Percentiles rank a stretch among this genome's conserved stretches.
These are phyloP conservation scores for Aradophagus sp. DNA, from an alignment of 1,140 invertebrate genomes.

Conservation along the genomic window DNA sequence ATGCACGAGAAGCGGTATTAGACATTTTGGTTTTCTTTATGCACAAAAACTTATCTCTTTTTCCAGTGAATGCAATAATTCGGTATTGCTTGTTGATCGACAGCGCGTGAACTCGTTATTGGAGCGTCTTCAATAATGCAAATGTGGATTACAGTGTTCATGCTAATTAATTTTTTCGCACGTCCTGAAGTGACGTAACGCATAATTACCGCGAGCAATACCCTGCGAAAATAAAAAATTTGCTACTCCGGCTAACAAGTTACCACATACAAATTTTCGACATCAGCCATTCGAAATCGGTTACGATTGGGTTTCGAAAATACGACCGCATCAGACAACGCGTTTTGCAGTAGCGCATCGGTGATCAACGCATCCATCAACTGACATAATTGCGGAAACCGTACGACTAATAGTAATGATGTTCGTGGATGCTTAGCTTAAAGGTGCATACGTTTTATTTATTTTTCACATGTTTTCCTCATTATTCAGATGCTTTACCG, in stretches of 20 bases:
- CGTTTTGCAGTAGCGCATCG: no score
- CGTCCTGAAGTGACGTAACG: slow-evolving; percentile 38
- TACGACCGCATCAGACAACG: no score
- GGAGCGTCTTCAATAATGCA: slow-evolving; percentile 16
- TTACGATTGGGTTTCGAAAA: slow-evolving; percentile 11
- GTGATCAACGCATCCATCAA: no score
- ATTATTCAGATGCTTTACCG: no score
- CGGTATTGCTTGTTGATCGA: slow-evolving; percentile 8
- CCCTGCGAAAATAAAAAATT: slow-evolving; percentile 22
- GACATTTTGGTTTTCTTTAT: no score
- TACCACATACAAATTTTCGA: slow-evolving; percentile 18
- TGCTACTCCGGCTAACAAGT: slow-evolving; percentile 1
- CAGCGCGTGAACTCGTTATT: slow-evolving; percentile 25
- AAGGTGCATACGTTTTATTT: no score
- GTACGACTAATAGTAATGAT: no score
- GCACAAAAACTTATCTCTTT: no score
- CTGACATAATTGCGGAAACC: slow-evolving; percentile 20
- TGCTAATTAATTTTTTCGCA: slow-evolving; percentile 40
- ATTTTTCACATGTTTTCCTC: no score
- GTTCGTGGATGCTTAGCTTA: no score
- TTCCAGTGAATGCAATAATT: no score
- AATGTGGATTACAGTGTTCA: slow-evolving; percentile 36
- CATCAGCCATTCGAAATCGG: slow-evolving; percentile 9
- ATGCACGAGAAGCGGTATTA: no score
- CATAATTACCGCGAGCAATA: slow-evolving; percentile 23